These are phyloP conservation scores for Mallotus villosus DNA, from an alignment of 2,797 vertebrate species.

Conservation along the genomic window DNA sequence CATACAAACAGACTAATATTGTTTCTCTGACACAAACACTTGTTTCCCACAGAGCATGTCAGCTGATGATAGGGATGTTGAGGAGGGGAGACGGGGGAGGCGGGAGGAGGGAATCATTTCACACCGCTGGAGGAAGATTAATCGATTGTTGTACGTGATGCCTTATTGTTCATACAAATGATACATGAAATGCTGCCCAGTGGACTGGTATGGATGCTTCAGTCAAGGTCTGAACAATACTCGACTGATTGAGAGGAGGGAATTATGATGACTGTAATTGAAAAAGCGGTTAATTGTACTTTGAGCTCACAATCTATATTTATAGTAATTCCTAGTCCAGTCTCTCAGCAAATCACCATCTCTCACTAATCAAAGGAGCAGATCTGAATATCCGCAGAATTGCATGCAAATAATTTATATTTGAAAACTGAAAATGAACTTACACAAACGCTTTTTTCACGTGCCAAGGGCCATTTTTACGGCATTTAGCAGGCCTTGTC, in stretches of 20 bases:
- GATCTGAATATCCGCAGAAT: background rate
- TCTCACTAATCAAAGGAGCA: conserved; percentile 26
- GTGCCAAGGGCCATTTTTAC: conserved; percentile 5
- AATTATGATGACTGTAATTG: conserved; percentile 42
- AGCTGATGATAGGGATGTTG: conserved; percentile 28
- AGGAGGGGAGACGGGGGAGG: background rate
- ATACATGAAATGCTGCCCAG: conserved; percentile 34
- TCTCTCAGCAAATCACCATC: conserved; percentile 14
- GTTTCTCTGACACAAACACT: conserved; percentile 14
- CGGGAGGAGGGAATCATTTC: conserved; percentile 38
- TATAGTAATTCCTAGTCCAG: conserved; percentile 23
- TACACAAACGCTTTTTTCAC: conserved; percentile 19
- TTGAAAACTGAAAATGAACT: conserved; percentile 25
- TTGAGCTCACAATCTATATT: conserved; percentile 11
- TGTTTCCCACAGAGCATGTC: conserved; percentile 20
- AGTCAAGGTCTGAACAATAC: conserved; percentile 43
- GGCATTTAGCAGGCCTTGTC: conserved; percentile 31
- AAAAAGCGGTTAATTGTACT: conserved; percentile 26
- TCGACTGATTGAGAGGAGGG: conserved; percentile 47
- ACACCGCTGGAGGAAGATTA: conserved; percentile 34
- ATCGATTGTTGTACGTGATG: conserved; percentile 31
- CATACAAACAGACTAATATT: conserved; percentile 33
- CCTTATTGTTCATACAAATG: conserved; percentile 48
- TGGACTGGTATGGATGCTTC: background rate
- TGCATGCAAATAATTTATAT: background rate